Base-by-base conservation (phyloP, 1,140 invertebrate species). In the Mya arenaria region DNA sequence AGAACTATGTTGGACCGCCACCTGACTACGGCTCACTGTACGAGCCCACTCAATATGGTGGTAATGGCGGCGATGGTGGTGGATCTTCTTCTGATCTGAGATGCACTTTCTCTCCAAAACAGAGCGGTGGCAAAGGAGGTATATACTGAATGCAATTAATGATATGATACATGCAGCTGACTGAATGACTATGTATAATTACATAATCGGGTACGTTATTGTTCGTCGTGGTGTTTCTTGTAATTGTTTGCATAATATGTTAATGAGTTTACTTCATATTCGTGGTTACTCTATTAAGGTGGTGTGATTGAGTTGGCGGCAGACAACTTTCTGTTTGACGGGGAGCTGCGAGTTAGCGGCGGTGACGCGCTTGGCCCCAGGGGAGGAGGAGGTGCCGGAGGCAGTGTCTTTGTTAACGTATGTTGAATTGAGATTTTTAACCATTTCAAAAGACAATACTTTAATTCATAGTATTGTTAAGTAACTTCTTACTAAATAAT, bases 351-450 rank as follows among this genome's bases (percentile, higher is more conserved):
- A 23, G 60, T 77, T 55, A 82, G 84, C 37, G 87, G 87, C 23
- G 41, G 48, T 13, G 36, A 79, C 13, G 81, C 83, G n/a, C 39
- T 39, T 4, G 89, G 89, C 0, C 63, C 82, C 8, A 74, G 86
- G 28, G 86, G 69, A 15, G 89, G 89, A 19, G 89, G 89, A 15
- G 89, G 89, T 36, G 87, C 82, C n/a, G 89, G 85, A n/a, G 89
- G 89, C 23, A 88, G 87, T 75, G 84, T 90, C 55, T 80, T 63
- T 17, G 75, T 90, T 1, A 19, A 69, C 37, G 75, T 79, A 69
- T 23, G 68, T 4, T 39, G 15, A 44, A 17, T n/a, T n/a, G n/a
- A n/a, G n/a, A n/a, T n/a, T n/a, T n/a, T n/a, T n/a, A n/a, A n/a
- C n/a, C n/a, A n/a, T n/a, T n/a, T n/a, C n/a, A n/a, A n/a, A n/a